phyloP scores from a whole-genome alignment of 2,797 vertebrate genomes.

The Spinibarbus caldwelli region DNA sequence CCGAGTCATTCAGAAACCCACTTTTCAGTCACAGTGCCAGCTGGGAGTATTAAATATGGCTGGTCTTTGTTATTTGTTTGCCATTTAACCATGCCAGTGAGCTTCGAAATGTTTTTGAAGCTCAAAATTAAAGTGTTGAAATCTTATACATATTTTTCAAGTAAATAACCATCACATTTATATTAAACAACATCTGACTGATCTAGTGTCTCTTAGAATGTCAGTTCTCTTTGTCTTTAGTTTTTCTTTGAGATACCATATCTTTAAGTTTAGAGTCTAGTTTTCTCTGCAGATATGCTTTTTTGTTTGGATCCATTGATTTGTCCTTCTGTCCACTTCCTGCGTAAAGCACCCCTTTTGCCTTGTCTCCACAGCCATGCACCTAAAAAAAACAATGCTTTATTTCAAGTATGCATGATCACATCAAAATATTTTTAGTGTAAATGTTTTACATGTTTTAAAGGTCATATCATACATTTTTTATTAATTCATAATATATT shows the following conservation, averaged over 20 bases:
- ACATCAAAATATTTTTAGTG: neutral
- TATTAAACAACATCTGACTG: neutral
- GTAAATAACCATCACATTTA: neutral
- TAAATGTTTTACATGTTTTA: neutral
- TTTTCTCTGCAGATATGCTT: conserved; percentile 88
- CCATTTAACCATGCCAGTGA: neutral
- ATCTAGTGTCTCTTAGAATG: neutral
- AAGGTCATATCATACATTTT: neutral
- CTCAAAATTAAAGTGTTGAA: neutral
- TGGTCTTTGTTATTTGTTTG: neutral
- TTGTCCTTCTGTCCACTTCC: conserved; percentile 86
- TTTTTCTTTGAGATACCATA: conserved; percentile 84
- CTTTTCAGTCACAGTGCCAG: neutral
- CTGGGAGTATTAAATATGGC: neutral
- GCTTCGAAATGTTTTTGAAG: neutral
- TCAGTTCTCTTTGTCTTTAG: conserved; percentile 79
- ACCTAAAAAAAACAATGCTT: conserved; percentile 72
- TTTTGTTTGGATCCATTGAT: conserved; percentile 84
- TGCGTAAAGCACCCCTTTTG: conserved; percentile 84
- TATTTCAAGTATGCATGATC: neutral
- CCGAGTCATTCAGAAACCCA: neutral
- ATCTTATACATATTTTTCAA: neutral
- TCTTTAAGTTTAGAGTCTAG: conserved; percentile 90
- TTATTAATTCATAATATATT: neutral
- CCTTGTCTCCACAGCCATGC: conserved; percentile 92